Evolutionary conservation across 2,888 invertebrate species (phyloP).

Genomic region (Drosophila melanosoma): DNA sequence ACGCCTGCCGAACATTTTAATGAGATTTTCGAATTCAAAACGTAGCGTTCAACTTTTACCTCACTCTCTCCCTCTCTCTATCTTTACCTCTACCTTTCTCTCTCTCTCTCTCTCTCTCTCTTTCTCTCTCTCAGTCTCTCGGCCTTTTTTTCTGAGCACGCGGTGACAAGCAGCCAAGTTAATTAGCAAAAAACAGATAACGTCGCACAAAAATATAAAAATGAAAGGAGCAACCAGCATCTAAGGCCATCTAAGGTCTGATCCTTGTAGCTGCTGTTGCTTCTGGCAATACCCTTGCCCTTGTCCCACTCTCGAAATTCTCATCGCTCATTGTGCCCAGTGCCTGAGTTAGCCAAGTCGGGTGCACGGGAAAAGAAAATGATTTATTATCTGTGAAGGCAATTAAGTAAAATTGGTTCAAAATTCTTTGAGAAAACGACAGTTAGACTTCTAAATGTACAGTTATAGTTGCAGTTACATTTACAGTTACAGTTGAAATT

Average conservation of each 20-base stretch:
- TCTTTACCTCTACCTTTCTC: background rate
- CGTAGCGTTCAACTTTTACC: slow-evolving; percentile 25
- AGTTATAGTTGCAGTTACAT: slow-evolving; percentile 23
- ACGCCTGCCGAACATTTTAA: slow-evolving; percentile 63
- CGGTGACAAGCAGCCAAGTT: slow-evolving; percentile 69
- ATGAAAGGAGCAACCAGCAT: slow-evolving; percentile 62
- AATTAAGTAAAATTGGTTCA: slow-evolving; percentile 73
- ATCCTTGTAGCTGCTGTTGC: background rate
- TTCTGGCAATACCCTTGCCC: too few species aligned
- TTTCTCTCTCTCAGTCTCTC: slow-evolving; percentile 11
- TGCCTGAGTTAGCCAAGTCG: background rate
- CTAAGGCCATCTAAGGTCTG: slow-evolving; percentile 39
- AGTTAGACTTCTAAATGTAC: slow-evolving; percentile 30
- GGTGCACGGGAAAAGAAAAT: slow-evolving; percentile 56
- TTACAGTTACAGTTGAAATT: slow-evolving; percentile 4
- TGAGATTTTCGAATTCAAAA: slow-evolving; percentile 66
- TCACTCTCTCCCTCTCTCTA: background rate
- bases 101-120: background rate
- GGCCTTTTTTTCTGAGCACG: slow-evolving; percentile 10
- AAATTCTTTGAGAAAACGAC: slow-evolving; percentile 62
- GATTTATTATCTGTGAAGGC: slow-evolving; percentile 74
- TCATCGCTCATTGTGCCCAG: slow-evolving; percentile 29
- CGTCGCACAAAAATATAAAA: slow-evolving; percentile 63
- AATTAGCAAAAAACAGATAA: slow-evolving; percentile 75
- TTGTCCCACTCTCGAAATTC: slow-evolving; percentile 13